Conservation (phyloP, 2,888 invertebrate species). For the Taphrorychus bicolor region DNA sequence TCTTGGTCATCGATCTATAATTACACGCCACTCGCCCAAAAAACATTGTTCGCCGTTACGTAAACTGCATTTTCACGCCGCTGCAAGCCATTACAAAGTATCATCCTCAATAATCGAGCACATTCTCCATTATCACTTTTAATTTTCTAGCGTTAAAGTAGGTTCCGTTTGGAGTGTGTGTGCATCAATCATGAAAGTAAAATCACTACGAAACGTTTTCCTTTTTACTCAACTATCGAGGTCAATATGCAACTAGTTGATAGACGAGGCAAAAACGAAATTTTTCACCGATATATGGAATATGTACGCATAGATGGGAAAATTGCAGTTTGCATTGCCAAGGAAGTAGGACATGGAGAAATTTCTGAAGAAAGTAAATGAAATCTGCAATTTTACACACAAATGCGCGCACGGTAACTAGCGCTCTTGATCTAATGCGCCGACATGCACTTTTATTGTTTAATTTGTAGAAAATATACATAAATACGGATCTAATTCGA, state of each 20-base stretch:
- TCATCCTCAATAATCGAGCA: too few relatives aligned
- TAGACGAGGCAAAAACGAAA: slow-evolving; percentile 32
- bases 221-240: slow-evolving; percentile 19
- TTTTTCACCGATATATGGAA: slow-evolving; percentile 36
- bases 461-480: slow-evolving; percentile 6
- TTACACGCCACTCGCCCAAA: neutral
- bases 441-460: slow-evolving; percentile 24
- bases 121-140: neutral
- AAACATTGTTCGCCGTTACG: neutral
- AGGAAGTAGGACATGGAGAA: slow-evolving; percentile 33
- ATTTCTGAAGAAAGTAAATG: slow-evolving; percentile 40
- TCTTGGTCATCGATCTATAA: neutral
- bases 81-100: neutral
- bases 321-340: slow-evolving; percentile 24
- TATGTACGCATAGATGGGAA: slow-evolving; percentile 33
- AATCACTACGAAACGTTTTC: slow-evolving; percentile 25
- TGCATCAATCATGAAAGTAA: slow-evolving; percentile 12
- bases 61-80: neutral
- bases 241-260: slow-evolving; percentile 31
- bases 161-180: too few relatives aligned
- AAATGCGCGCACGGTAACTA: slow-evolving; percentile 32
- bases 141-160: neutral
- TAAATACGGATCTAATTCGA: neutral
- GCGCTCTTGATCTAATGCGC: slow-evolving; percentile 21
- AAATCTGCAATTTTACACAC: slow-evolving; percentile 39